Percentiles rank a stretch among this genome's conserved stretches.
phyloP scores from a whole-genome alignment of 1,140 invertebrate species.

The Dufourea novaeangliae region DNA sequence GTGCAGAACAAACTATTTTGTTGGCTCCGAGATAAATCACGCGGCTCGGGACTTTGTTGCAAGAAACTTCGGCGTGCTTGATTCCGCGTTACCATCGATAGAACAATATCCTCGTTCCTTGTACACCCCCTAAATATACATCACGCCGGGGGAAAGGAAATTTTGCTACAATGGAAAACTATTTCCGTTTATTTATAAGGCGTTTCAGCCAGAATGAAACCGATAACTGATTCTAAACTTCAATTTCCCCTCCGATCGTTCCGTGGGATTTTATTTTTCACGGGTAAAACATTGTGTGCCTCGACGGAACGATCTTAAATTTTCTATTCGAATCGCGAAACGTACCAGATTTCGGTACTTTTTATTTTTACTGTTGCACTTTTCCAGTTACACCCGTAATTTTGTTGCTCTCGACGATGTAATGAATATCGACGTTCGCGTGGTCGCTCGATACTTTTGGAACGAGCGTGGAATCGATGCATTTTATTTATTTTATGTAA shows the following conservation, averaged over 20 bases:
- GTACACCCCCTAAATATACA: background rate
- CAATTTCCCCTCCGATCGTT: background rate
- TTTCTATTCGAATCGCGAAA: background rate
- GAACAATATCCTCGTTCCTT: conserved; percentile 1
- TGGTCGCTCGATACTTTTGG: background rate
- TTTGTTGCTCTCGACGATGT: background rate
- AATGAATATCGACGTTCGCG: background rate
- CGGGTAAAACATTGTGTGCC: background rate
- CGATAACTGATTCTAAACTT: background rate
- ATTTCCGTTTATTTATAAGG: background rate
- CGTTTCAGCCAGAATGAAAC: too few relatives aligned
- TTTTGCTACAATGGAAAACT: background rate
- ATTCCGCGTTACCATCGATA: conserved; percentile 32
- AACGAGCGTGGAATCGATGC: background rate
- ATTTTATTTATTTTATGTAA: background rate
- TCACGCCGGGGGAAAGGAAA: background rate
- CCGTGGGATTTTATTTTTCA: background rate
- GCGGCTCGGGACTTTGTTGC: conserved; percentile 12
- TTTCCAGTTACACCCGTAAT: background rate
- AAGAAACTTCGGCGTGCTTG: conserved; percentile 20
- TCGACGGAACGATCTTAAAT: background rate
- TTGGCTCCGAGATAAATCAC: conserved; percentile 42
- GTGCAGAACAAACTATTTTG: conserved; percentile 42
- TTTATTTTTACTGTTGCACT: background rate
- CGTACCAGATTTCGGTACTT: background rate